These are phyloP conservation scores for Taenaris catops DNA, from an alignment of 2,888 invertebrate genomes.

Conservation along the genomic window DNA sequence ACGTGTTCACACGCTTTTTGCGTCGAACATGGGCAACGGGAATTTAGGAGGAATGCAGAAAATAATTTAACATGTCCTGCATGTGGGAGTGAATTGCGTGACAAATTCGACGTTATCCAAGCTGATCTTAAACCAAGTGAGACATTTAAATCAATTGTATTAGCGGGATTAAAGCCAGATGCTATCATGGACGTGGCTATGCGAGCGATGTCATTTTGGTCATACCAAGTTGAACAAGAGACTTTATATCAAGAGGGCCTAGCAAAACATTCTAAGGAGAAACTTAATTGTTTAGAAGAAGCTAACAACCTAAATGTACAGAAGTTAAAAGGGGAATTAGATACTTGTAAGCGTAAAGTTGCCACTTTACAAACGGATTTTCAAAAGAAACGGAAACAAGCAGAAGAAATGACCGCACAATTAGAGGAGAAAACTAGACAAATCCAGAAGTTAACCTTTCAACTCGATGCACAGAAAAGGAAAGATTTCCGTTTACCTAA, in stretches of 20 bases:
- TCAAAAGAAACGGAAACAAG: constrained; percentile 63
- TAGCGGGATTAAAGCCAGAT: constrained; percentile 75
- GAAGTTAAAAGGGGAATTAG: constrained; percentile 68
- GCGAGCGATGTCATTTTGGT: constrained; percentile 78
- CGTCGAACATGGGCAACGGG: constrained; percentile 71
- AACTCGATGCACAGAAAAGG: constrained; percentile 60
- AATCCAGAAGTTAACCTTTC: constrained; percentile 67
- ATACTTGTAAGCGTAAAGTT: constrained; percentile 66
- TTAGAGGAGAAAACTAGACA: constrained; percentile 66
- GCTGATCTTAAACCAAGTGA: constrained; percentile 72
- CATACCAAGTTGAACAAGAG: constrained; percentile 74
- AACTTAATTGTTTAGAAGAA: constrained; percentile 67
- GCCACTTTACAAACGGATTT: constrained; percentile 57
- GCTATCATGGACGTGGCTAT: constrained; percentile 76
- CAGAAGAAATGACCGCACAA: constrained; percentile 59
- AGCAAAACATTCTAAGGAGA: constrained; percentile 66
- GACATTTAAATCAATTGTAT: constrained; percentile 73
- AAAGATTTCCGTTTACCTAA: constrained; percentile 52
- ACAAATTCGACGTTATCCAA: constrained; percentile 75
- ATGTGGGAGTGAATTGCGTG: constrained; percentile 66
- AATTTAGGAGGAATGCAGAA: constrained; percentile 64
- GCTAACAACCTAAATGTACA: constrained; percentile 60
- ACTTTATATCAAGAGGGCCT: constrained; percentile 69
- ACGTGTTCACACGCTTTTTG: constrained; percentile 79
- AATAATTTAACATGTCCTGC: constrained; percentile 70